Conservation (phyloP, 2,888 invertebrate genomes). For the Parthenolecanium corni region DNA sequence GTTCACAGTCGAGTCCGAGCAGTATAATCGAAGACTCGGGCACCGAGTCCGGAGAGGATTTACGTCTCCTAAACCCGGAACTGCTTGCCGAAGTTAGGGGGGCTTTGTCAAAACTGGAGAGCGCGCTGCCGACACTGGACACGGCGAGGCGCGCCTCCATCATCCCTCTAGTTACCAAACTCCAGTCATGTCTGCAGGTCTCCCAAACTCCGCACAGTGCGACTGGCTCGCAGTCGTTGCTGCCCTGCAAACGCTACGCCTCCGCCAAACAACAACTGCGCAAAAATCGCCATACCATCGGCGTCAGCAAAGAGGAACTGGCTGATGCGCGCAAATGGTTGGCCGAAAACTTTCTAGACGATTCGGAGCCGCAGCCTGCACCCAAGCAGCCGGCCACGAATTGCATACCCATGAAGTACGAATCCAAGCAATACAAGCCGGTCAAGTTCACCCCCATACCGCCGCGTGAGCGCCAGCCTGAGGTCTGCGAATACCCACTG, state of each 20-base stretch:
- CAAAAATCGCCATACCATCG: slow-evolving; percentile 65
- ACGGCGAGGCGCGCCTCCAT: slow-evolving; percentile 47
- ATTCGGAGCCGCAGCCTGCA: neutral
- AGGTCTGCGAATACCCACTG: neutral
- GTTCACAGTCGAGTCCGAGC: slow-evolving; percentile 22
- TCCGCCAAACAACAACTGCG: slow-evolving; percentile 38
- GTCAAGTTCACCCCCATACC: slow-evolving; percentile 26
- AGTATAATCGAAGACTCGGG: slow-evolving; percentile 48
- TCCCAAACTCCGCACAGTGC: slow-evolving; percentile 35
- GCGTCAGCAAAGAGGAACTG: slow-evolving; percentile 68
- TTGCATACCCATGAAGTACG: neutral
- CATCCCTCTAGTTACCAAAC: slow-evolving; percentile 55
- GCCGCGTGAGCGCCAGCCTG: neutral
- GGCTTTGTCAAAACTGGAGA: slow-evolving; percentile 61
- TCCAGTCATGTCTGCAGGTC: slow-evolving; percentile 47
- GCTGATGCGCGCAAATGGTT: slow-evolving; percentile 65
- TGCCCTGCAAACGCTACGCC: neutral
- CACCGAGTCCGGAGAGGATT: slow-evolving; percentile 58
- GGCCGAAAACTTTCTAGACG: slow-evolving; percentile 17
- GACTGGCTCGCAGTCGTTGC: slow-evolving; percentile 5
- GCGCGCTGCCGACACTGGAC: slow-evolving; percentile 51
- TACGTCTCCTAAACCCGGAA: slow-evolving; percentile 48
- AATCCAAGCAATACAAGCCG: slow-evolving; percentile 27
- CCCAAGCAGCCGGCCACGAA: neutral
- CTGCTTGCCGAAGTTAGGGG: slow-evolving; percentile 64